Base-by-base conservation (phyloP, 2,797 vertebrate species). In the Danio jaintianensis region DNA sequence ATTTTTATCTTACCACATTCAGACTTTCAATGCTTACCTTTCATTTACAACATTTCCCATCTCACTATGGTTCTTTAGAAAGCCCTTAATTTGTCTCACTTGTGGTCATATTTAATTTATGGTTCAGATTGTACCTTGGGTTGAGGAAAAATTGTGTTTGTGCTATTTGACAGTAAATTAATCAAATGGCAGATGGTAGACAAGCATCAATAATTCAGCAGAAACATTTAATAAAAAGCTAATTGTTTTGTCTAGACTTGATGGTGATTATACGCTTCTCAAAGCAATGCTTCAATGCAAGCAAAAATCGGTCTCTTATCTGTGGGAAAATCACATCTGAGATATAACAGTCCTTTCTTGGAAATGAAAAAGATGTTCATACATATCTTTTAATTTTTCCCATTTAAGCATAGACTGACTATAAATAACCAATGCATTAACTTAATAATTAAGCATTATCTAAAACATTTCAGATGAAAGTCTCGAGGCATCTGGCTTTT, bases 381-480 rank as follows among this genome's bases (percentile, higher is more conserved):
- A 29, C 11, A 4, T 22, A 15, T 67, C 12, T 22, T 22, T 48
- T 22, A 18, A 66, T 45, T 45, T 7, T 12, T 66, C 42, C 22
- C 42, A 47, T 47, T 59, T 59, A 59, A 16, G 42, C 12, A 56
- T 2, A 74, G 56, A n/a, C 67, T 69, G 15, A 52, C 6, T 36
- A 74, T 53, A 4, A 75, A 75, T 63, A 64, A 29, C 13, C 43
- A 43, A 75, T 43, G 18, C 45, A 22, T 29, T 10, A n/a, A 55
- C 15, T 76, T 2, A 55, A 62, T 74, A 38, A 75, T 76, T 29
- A 43, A 55, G 5, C 2, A 22, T 67, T 77, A 15, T 67, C 61
- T 43, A 5, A 66, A 69, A 69, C 45, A 45, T 6, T 22, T 18
- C 69, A 69, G 18, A 64, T n/a, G 0, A 55, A 76, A 66, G 38